Evolutionary conservation across 2,888 invertebrate genomes (phyloP).

Genomic region (Caenorhabditis doughertyi): DNA sequence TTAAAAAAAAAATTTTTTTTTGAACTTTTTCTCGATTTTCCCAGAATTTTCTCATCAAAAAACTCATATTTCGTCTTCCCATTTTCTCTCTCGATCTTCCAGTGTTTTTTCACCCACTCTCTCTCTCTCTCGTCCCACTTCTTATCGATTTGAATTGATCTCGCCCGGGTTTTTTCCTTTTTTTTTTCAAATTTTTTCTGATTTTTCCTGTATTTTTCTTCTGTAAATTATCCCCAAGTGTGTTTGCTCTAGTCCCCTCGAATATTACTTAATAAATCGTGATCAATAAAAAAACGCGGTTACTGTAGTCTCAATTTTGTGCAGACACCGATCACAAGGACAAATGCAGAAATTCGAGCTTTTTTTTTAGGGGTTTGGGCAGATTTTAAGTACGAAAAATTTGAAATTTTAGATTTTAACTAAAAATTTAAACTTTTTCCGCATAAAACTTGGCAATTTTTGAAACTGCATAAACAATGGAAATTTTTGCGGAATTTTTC

Average conservation of each 20-base stretch:
- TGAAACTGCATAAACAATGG: no score
- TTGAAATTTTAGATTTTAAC: no score
- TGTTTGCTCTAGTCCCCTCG: background rate
- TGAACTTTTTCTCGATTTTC: background rate
- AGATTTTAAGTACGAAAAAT: no score
- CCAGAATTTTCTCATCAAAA: background rate
- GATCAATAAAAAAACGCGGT: no score
- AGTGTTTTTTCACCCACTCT: background rate
- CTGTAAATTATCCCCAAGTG: background rate
- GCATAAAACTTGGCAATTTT: no score
- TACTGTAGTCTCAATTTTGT: no score
- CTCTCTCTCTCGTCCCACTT: background rate
- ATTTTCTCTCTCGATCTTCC: conserved; percentile 11
- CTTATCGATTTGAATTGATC: no score
- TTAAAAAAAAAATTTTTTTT: background rate
- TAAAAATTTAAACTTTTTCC: no score
- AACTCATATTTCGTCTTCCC: conserved; percentile 1
- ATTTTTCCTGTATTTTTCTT: background rate
- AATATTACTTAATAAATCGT: background rate
- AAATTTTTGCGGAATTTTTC: no score
- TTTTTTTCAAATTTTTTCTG: background rate
- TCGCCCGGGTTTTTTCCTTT: background rate
- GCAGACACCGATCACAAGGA: no score
- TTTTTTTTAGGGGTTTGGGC: no score
- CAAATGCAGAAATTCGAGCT: no score